Percentiles rank a stretch among this genome's conserved stretches.
These are phyloP conservation scores for Oplegnathus fasciatus DNA, from an alignment of 2,113 vertebrate genomes.

Conservation along the genomic window DNA sequence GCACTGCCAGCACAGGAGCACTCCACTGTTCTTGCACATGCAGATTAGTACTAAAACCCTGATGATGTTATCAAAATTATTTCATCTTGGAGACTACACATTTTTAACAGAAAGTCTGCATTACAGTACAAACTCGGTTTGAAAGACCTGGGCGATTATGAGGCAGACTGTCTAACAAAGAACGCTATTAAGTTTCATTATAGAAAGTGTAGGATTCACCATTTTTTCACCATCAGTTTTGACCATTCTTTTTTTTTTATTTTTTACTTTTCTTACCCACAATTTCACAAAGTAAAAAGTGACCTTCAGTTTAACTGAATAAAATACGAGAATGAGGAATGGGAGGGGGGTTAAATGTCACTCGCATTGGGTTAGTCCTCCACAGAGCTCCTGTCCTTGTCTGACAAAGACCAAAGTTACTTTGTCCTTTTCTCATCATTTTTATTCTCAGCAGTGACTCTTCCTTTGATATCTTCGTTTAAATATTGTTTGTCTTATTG, in stretches of 20 bases:
- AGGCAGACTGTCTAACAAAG: not conserved
- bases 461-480: not conserved
- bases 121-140: not conserved
- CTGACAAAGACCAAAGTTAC: conserved; percentile 19
- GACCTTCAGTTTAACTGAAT: conserved; percentile 22
- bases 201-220: too few relatives aligned
- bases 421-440: not conserved
- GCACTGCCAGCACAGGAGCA: not conserved
- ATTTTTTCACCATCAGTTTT: not conserved
- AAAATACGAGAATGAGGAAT: conserved; percentile 12
- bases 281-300: conserved; percentile 22
- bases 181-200: not conserved
- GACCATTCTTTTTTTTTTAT: too few relatives aligned
- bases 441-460: not conserved
- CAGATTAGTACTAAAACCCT: not conserved
- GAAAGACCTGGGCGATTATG: not conserved
- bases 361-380: not conserved
- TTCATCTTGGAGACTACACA: not conserved
- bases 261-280: not conserved
- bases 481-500: not conserved
- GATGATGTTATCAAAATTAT: not conserved
- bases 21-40: not conserved
- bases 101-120: not conserved
- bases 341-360: conserved; percentile 29
- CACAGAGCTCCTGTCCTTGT: conserved; percentile 25